Evolutionary conservation across 2,797 vertebrate species (phyloP).

Genomic region (Miichthys miiuy): DNA sequence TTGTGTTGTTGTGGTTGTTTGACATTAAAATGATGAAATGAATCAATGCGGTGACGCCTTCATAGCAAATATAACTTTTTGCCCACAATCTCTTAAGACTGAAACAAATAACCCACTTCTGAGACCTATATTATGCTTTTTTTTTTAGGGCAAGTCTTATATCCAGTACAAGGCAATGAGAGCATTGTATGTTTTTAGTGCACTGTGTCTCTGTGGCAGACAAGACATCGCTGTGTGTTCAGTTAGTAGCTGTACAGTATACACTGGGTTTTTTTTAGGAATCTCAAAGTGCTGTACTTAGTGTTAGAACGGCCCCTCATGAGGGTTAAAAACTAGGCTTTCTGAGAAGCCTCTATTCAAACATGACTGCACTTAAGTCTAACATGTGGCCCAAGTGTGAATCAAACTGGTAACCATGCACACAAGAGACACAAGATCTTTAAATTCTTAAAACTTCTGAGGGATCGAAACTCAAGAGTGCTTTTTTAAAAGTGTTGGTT

Average conservation of each 20-base stretch:
- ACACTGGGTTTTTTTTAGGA: slow-evolving; percentile 3
- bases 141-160: slow-evolving; percentile 28
- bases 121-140: slow-evolving; percentile 26
- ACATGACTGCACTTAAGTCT: background rate
- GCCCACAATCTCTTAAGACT: background rate
- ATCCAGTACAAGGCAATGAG: slow-evolving; percentile 24
- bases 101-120: slow-evolving; percentile 28
- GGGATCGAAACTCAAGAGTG: background rate
- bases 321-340: slow-evolving; percentile 9
- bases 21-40: background rate
- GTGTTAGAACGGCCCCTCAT: background rate
- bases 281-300: background rate
- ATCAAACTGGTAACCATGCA: background rate
- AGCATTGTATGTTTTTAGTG: slow-evolving; percentile 34
- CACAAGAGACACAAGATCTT: background rate
- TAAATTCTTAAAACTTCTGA: background rate
- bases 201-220: slow-evolving; percentile 14
- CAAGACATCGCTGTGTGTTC: background rate
- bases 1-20: slow-evolving; percentile 7
- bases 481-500: background rate
- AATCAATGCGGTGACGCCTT: background rate
- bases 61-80: slow-evolving; percentile 14
- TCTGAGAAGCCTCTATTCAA: background rate
- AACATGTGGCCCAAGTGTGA: background rate
- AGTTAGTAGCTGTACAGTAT: background rate